Evolutionary conservation across 1,140 invertebrate species (phyloP).

Genomic region (Thaumetopoea pityocampa): DNA sequence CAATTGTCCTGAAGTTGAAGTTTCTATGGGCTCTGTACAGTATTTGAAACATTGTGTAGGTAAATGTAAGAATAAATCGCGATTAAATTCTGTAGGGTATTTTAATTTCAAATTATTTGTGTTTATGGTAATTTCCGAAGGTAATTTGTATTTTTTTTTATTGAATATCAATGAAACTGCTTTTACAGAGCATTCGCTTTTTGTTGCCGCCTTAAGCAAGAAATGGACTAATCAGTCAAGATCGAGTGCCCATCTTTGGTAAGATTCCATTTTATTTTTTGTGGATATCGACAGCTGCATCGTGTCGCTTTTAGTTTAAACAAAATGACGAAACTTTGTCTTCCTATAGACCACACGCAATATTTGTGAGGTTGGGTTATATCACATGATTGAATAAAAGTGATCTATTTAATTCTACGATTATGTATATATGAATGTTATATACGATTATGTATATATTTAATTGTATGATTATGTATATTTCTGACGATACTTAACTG

Average conservation of each 20-base stretch:
- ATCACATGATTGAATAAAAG: background rate
- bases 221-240: constrained; percentile 6
- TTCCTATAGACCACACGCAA: constrained; percentile 11
- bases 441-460: no score
- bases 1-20: constrained; percentile 3
- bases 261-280: constrained; percentile 11
- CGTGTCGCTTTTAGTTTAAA: constrained; percentile 8
- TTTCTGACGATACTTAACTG: no score
- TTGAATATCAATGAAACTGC: background rate
- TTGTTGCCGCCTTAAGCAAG: constrained; percentile 1
- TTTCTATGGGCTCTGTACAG: constrained; percentile 1
- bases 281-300: constrained; percentile 1
- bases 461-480: no score
- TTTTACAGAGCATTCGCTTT: constrained; percentile 6
- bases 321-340: constrained; percentile 7
- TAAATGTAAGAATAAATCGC: background rate
- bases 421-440: no score
- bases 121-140: background rate
- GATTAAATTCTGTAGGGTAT: constrained; percentile 1
- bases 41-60: constrained; percentile 12
- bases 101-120: background rate
- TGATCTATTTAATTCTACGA: constrained; percentile 1
- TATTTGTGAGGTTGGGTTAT: background rate
- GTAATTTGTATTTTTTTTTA: no score
- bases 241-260: constrained; percentile 2